Evolutionary conservation across 2,113 vertebrate species (phyloP).

Genomic region (Tretioscincus oriximinensis): DNA sequence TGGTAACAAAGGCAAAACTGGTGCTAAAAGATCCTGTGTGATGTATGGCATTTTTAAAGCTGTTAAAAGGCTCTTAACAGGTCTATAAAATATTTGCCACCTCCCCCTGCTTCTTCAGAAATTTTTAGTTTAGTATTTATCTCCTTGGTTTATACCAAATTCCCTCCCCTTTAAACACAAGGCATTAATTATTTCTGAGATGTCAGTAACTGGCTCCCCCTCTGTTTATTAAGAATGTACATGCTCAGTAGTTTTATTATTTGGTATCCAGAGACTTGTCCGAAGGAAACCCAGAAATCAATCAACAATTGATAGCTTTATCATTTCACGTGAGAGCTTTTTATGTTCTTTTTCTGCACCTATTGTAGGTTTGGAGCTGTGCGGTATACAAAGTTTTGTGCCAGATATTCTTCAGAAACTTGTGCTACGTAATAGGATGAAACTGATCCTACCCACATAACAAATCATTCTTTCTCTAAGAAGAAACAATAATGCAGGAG

Average conservation of each 20-base stretch:
- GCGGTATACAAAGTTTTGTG: constrained; percentile 35
- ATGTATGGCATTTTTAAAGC: constrained; percentile 63
- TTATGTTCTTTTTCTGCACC: constrained; percentile 52
- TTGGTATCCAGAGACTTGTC: constrained; percentile 46
- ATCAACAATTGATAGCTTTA: constrained; percentile 49
- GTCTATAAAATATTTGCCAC: constrained; percentile 67
- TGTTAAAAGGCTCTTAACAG: constrained; percentile 73
- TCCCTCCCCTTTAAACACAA: constrained; percentile 63
- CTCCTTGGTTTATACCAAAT: constrained; percentile 58
- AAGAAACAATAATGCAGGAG: constrained; percentile 26
- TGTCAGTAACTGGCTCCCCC: constrained; percentile 56
- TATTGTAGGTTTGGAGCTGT: constrained; percentile 46
- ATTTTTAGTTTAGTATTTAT: constrained; percentile 69
- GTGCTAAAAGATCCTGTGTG: constrained; percentile 64
- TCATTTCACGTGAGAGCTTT: constrained; percentile 38
- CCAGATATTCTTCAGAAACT: constrained; percentile 48
- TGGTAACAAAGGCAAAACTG: constrained; percentile 55
- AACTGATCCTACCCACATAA: constrained; percentile 36
- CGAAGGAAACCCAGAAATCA: constrained; percentile 54
- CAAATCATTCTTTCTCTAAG: constrained; percentile 8
- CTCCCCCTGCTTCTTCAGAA: constrained; percentile 64
- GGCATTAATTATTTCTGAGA: constrained; percentile 68
- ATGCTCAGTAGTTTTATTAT: constrained; percentile 63
- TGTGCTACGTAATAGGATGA: constrained; percentile 41
- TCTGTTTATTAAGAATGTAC: constrained; percentile 62